These are phyloP conservation scores for Formica selysi DNA, from an alignment of 1,140 invertebrate genomes.

Conservation along the genomic window DNA sequence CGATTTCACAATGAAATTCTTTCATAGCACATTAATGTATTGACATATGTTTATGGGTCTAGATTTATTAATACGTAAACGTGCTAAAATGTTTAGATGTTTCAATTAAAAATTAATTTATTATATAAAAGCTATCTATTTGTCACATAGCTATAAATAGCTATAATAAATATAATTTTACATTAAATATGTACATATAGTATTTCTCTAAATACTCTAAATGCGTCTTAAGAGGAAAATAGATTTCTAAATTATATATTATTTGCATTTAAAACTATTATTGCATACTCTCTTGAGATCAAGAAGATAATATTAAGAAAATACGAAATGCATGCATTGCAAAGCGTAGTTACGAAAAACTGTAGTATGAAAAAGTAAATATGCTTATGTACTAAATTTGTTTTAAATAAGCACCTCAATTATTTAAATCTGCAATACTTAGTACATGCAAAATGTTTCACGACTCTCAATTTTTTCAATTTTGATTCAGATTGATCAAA, in stretches of 20 bases:
- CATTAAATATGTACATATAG: no score
- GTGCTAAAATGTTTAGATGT: neutral
- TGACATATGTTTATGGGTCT: neutral
- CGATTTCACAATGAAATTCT: neutral
- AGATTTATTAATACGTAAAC: neutral
- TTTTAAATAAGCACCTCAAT: neutral
- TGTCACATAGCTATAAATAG: neutral
- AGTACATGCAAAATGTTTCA: neutral
- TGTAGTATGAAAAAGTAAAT: neutral
- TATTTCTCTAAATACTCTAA: no score
- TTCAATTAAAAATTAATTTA: slow-evolving; percentile 13
- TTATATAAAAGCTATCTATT: neutral
- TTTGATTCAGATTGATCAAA: neutral
- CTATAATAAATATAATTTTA: neutral
- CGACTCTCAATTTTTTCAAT: neutral
- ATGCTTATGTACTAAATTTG: neutral
- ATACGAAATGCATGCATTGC: neutral
- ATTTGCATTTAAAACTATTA: neutral
- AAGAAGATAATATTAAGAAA: slow-evolving; percentile 4
- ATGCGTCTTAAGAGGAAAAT: neutral
- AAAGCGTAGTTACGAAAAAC: neutral
- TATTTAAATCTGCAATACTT: neutral
- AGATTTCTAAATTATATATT: neutral
- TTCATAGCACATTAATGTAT: neutral
- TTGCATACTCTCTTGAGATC: neutral